Evolutionary conservation across 1,140 invertebrate species (phyloP).

Genomic region (Euglossa dilemma): DNA sequence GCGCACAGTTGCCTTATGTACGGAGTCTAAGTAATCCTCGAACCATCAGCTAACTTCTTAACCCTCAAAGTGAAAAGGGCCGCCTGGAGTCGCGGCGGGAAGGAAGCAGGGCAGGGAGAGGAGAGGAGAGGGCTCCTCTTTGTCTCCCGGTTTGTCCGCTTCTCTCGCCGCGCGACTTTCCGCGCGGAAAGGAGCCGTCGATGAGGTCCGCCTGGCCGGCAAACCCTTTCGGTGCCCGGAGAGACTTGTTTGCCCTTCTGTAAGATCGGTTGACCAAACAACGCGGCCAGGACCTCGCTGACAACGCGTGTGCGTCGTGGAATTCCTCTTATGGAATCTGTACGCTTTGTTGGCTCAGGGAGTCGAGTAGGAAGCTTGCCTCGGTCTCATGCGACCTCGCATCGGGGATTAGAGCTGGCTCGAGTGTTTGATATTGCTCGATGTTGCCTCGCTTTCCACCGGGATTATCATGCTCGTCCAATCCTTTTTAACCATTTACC

Average conservation of each 20-base stretch:
- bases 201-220: slow-evolving; percentile 26
- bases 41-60: slow-evolving; percentile 68
- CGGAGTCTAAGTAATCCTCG: slow-evolving; percentile 68
- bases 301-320: slow-evolving; percentile 12
- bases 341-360: background rate
- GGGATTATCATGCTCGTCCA: background rate
- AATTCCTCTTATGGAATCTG: background rate
- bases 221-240: slow-evolving; percentile 42
- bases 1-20: slow-evolving; percentile 59
- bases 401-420: background rate
- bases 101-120: background rate
- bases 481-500: too few relatives aligned
- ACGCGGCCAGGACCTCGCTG: slow-evolving; percentile 2
- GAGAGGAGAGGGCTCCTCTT: slow-evolving; percentile 24
- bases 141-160: slow-evolving; percentile 34
- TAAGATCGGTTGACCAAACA: slow-evolving; percentile 66
- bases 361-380: slow-evolving; percentile 1
- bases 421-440: slow-evolving; percentile 15
- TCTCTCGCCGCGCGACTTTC: slow-evolving; percentile 31
- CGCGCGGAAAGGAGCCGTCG: slow-evolving; percentile 42
- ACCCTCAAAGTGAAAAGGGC: slow-evolving; percentile 68
- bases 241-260: slow-evolving; percentile 65
- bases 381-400: slow-evolving; percentile 48
- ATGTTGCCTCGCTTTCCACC: background rate
- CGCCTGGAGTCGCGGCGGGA: slow-evolving; percentile 29